These are phyloP conservation scores for Labeo catla DNA, from an alignment of 2,113 vertebrate species.

Conservation along the genomic window DNA sequence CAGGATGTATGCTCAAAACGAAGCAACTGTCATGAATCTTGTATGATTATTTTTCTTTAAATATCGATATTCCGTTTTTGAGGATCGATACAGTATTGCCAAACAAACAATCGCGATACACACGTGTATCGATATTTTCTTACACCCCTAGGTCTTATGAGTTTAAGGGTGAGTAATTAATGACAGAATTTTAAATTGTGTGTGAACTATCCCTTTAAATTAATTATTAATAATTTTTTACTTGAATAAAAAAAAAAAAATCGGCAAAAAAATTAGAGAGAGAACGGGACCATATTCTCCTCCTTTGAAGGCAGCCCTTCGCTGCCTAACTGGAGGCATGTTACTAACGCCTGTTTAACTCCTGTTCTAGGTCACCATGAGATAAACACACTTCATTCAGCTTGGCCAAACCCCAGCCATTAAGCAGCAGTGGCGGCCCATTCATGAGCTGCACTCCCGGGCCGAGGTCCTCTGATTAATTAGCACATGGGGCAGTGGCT, in stretches of 20 bases:
- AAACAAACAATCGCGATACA: no score
- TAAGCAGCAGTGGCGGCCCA: slow-evolving; percentile 65
- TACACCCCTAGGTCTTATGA: no score
- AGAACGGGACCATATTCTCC: slow-evolving; percentile 6
- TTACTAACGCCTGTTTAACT: slow-evolving; percentile 78
- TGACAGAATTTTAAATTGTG: no score
- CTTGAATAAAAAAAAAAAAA: not conserved
- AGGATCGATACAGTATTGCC: no score
- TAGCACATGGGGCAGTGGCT: slow-evolving; percentile 69
- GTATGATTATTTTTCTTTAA: no score
- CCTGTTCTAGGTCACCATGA: slow-evolving; percentile 79
- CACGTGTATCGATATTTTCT: no score
- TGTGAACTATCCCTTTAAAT: not conserved
- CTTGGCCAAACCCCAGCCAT: slow-evolving; percentile 67
- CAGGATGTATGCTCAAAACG: no score
- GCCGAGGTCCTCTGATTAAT: slow-evolving; percentile 73
- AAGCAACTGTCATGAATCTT: no score
- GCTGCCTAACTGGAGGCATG: slow-evolving; percentile 62
- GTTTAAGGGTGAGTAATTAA: no score
- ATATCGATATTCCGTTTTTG: no score
- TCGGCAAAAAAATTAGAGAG: not conserved
- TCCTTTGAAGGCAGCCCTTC: slow-evolving; percentile 46
- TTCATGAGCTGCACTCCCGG: slow-evolving; percentile 65
- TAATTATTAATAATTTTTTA: no score
- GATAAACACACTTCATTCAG: slow-evolving; percentile 78